Conservation (phyloP, 64 coral and sea anemone species). For the Actinia equina region DNA sequence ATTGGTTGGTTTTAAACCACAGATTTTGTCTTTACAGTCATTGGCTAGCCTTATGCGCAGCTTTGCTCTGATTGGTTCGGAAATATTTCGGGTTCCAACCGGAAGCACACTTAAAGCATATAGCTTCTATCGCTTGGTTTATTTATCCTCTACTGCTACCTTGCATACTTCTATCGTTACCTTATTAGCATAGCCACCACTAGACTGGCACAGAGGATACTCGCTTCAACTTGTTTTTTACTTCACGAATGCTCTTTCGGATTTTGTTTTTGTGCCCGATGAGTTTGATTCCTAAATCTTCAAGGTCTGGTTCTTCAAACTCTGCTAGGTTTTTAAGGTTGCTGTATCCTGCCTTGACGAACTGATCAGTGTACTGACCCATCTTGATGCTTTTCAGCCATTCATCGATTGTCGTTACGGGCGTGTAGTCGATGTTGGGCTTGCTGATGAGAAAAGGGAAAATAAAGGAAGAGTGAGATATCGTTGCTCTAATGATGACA, state of each 20-base stretch:
- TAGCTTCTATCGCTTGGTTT: background rate
- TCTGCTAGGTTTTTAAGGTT: conserved; percentile 47
- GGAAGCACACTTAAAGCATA: background rate
- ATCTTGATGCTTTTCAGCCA: conserved; percentile 95
- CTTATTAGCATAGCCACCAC: background rate
- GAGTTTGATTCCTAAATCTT: conserved; percentile 75
- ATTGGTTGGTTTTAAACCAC: background rate
- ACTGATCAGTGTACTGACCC: conserved; percentile 67
- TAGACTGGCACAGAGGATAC: conserved; percentile 27
- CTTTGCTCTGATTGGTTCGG: background rate
- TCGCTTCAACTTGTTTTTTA: conserved; percentile 38
- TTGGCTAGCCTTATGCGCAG: background rate
- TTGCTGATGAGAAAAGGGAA: conserved; percentile 26
- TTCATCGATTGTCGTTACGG: conserved; percentile 57
- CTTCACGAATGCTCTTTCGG: conserved; percentile 72
- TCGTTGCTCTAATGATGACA: background rate
- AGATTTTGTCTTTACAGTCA: background rate
- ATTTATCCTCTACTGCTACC: background rate
- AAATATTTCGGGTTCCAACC: background rate
- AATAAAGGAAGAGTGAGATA: background rate
- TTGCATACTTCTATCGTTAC: background rate
- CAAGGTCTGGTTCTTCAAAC: conserved; percentile 66
- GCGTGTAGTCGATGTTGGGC: conserved; percentile 60
- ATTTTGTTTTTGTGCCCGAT: conserved; percentile 96
- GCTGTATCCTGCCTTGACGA: conserved; percentile 61